Evolutionary conservation across 2,113 vertebrate genomes (phyloP).

Genomic region (Trachemys scripta): DNA sequence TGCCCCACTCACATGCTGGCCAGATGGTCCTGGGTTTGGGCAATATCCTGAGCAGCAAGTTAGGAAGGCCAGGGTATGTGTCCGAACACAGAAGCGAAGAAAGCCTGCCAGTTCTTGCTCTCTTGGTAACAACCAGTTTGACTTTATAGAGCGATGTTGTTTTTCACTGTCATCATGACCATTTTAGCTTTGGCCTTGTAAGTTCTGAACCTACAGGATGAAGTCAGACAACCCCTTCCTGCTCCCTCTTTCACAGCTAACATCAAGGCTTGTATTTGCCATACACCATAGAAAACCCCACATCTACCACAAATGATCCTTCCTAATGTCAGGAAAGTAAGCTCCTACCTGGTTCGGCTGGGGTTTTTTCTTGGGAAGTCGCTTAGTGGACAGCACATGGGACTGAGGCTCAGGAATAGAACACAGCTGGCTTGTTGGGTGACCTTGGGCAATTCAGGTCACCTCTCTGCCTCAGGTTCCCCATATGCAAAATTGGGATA

Average conservation of each 20-base stretch:
- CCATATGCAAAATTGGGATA: neutral
- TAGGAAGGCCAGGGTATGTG: conserved; percentile 62
- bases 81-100: conserved; percentile 41
- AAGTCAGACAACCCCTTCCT: neutral
- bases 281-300: neutral
- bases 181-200: conserved; percentile 14
- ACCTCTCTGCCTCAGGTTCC: neutral
- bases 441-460: neutral
- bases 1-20: conserved; percentile 5
- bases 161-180: neutral
- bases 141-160: conserved; percentile 44
- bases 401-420: neutral
- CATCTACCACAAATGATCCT: neutral
- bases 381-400: neutral
- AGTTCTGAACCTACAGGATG: neutral
- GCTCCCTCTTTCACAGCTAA: neutral
- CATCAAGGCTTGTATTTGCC: neutral
- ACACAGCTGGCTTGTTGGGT: neutral
- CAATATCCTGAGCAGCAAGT: conserved; percentile 22
- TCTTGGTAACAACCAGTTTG: conserved; percentile 49
- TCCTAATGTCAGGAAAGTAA: neutral
- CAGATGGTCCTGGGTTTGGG: conserved; percentile 65
- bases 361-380: neutral
- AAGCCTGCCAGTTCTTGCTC: conserved; percentile 49
- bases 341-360: neutral